Evolutionary conservation across 2,888 invertebrate species (phyloP), one percentile per base, ranked within the genome.

Genomic region (Phasia obesa): DNA sequence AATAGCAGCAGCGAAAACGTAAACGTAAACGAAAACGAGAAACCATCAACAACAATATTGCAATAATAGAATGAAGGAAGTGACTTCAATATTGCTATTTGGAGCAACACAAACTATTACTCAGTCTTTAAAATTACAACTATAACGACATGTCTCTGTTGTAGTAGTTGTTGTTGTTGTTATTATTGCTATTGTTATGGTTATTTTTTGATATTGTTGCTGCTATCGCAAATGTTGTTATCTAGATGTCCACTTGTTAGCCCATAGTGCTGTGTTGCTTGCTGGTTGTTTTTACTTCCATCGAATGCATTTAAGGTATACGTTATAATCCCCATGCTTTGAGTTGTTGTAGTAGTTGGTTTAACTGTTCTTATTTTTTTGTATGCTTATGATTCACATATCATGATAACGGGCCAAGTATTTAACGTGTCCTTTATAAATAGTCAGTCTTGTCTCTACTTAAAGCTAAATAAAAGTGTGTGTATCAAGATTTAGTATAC

Each of bases 211-310:
- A 0, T 51, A 15, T 27, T 21, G n/a, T 3, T 59, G 38, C 0
- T 62, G 23, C 49, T 59, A 51, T 47, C 9, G n/a, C n/a, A 21
- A 25, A 27, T 53, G 44, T 60, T 13, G n/a, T 17, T 76, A 51
- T n/a, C 44, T 62, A 47, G 17, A 35, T 44, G 51, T 79, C 73
- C 73, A 73, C 73, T 79, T 79, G 59, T 73, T 67, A 59, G 53
- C 59, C 65, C 44, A 38, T 65, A 23, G 9, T 53, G 9, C 19
- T 38, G 21, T 31, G 35, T 35, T 23, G 27, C 9, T 2, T 21
- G 1, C 1, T 2, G 44, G 38, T 73, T 67, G 60, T 67, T 19
- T 79, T 35, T 15, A 21, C 59, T 71, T 67, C 67, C 35, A 73
- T 73, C 73, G 74, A 60, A 53, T 60, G 35, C 38, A 23, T 35